phyloP scores from a whole-genome alignment of 2,113 vertebrate genomes.

The Gopherus flavomarginatus region DNA sequence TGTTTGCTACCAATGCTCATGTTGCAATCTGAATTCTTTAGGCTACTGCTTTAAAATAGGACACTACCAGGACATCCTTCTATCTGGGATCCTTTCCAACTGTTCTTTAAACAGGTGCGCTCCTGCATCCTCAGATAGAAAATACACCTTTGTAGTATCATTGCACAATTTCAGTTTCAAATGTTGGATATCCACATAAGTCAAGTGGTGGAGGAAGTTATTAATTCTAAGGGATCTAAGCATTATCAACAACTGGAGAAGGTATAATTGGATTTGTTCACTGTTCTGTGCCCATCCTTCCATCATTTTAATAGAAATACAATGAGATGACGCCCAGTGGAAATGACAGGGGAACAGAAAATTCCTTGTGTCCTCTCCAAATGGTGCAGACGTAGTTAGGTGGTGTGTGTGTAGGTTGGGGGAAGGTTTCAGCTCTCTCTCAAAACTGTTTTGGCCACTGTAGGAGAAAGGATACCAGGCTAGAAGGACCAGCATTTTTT shows the following conservation, averaged over 20 bases:
- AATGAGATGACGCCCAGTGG: neutral
- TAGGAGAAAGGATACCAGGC: neutral
- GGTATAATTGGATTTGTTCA: neutral
- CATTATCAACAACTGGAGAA: neutral
- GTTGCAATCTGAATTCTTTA: conserved; percentile 27
- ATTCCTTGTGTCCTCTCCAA: neutral
- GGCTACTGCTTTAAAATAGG: conserved; percentile 6
- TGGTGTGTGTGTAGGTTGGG: neutral
- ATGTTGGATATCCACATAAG: neutral
- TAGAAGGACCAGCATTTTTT: neutral
- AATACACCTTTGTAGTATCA: neutral
- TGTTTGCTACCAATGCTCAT: neutral
- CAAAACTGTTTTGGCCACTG: neutral
- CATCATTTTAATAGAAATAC: neutral
- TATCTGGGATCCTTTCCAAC: neutral
- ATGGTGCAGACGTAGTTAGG: neutral
- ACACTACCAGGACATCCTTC: neutral
- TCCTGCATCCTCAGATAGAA: neutral
- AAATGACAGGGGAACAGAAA: neutral
- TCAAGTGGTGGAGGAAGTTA: neutral
- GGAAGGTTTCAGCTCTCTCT: neutral
- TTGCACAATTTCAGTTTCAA: neutral
- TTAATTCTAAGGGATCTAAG: neutral
- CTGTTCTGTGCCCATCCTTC: rapidly evolving
- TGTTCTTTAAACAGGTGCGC: neutral